Conservation (phyloP, 2,113 vertebrate genomes). For the Crotalus viridis region DNA sequence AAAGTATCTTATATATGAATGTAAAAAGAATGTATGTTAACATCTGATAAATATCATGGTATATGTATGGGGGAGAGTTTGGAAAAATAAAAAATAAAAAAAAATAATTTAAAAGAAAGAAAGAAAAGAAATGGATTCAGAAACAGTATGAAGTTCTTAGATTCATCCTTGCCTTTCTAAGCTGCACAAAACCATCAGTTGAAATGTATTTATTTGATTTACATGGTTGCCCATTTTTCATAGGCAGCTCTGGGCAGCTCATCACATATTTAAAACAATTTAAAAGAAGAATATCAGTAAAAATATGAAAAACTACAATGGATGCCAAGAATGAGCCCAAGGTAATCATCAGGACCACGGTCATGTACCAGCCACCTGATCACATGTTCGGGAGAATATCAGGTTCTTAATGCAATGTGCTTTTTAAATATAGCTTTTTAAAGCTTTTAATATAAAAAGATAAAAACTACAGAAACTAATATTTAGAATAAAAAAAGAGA, state of each 20-base stretch:
- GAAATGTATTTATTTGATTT: not conserved
- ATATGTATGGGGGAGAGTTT: no score
- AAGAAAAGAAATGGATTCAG: not conserved
- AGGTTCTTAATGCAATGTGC: not conserved
- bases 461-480: not conserved
- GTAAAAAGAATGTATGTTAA: no score
- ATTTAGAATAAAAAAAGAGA: not conserved
- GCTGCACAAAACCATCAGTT: not conserved
- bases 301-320: not conserved
- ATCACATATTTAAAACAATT: not conserved
- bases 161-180: not conserved
- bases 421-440: not conserved
- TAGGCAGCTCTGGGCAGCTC: not conserved
- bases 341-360: not conserved
- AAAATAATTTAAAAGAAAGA: no score
- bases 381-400: not conserved
- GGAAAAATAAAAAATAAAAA: no score
- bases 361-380: not conserved
- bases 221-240: not conserved
- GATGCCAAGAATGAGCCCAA: not conserved
- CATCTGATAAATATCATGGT: no score
- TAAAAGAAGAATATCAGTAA: not conserved
- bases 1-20: no score
- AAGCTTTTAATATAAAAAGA: not conserved
- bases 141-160: not conserved